Evolutionary conservation across 2,113 vertebrate genomes (phyloP).

Genomic region (Lathamus discolor): DNA sequence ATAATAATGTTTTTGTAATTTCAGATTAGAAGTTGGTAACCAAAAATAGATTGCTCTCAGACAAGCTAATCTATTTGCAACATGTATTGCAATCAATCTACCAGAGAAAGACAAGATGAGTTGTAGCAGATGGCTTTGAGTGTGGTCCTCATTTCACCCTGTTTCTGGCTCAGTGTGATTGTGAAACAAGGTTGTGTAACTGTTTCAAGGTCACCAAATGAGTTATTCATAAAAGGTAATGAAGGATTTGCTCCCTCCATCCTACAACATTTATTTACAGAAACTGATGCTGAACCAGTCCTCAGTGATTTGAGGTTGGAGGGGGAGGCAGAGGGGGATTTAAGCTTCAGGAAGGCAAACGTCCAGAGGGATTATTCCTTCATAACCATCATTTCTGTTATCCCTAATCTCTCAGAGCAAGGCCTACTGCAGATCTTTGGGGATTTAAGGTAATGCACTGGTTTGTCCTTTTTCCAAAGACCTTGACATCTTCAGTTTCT

Average conservation of each 20-base stretch:
- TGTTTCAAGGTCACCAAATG: slow-evolving; percentile 13
- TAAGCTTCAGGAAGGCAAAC: neutral
- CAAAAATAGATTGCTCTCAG: neutral
- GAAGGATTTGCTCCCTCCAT: slow-evolving; percentile 43
- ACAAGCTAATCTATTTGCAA: slow-evolving; percentile 1
- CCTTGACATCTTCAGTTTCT: neutral
- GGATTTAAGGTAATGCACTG: neutral
- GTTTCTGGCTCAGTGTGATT: neutral
- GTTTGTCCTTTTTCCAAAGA: neutral
- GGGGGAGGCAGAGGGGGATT: slow-evolving; percentile 25
- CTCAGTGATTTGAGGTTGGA: neutral
- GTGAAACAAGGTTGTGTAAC: slow-evolving; percentile 17
- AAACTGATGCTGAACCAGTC: neutral
- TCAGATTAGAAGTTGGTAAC: neutral
- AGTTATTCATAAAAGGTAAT: slow-evolving; percentile 1
- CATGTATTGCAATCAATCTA: neutral
- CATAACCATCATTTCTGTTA: neutral
- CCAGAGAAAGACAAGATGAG: neutral
- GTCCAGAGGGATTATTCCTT: slow-evolving; percentile 35
- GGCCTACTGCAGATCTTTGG: neutral
- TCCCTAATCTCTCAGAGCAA: neutral
- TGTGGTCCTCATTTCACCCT: neutral
- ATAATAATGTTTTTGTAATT: neutral
- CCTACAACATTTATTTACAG: neutral
- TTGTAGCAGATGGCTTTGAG: slow-evolving; percentile 26